Conservation (phyloP, 2,113 vertebrate species). For the Pontoporia blainvillei region DNA sequence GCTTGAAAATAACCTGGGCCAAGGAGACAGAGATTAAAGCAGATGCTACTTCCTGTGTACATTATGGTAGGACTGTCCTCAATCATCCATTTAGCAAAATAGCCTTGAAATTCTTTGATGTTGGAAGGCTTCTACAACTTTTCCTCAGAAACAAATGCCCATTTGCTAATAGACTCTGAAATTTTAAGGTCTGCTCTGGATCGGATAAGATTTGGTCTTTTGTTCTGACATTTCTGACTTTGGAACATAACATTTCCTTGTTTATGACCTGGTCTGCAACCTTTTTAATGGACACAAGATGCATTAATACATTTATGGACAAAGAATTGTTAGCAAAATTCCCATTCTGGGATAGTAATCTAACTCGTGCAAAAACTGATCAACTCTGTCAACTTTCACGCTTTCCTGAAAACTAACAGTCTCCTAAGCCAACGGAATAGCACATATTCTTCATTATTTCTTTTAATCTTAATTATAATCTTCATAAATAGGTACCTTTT, state of each 20-base stretch:
- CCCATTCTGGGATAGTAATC: not conserved
- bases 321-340: not conserved
- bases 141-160: not conserved
- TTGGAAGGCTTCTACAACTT: not conserved
- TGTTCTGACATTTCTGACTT: not conserved
- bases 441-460: not conserved
- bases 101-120: not conserved
- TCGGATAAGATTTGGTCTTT: not conserved
- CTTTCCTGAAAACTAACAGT: not conserved
- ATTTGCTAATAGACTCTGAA: not conserved
- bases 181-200: not conserved
- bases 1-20: not conserved
- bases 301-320: not conserved
- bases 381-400: not conserved
- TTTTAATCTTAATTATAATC: not conserved
- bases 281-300: not conserved
- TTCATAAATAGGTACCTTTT: not conserved
- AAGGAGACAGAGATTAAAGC: not conserved
- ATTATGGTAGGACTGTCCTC: not conserved
- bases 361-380: not conserved
- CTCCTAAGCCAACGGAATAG: not conserved
- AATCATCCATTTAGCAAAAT: not conserved
- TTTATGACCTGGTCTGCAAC: not conserved
- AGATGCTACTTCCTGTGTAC: rapidly evolving
- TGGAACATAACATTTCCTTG: not conserved